Percentiles rank a stretch among this genome's conserved stretches.
phyloP scores from a whole-genome alignment of 1,140 invertebrate genomes.

The Rhopalosiphum padi region DNA sequence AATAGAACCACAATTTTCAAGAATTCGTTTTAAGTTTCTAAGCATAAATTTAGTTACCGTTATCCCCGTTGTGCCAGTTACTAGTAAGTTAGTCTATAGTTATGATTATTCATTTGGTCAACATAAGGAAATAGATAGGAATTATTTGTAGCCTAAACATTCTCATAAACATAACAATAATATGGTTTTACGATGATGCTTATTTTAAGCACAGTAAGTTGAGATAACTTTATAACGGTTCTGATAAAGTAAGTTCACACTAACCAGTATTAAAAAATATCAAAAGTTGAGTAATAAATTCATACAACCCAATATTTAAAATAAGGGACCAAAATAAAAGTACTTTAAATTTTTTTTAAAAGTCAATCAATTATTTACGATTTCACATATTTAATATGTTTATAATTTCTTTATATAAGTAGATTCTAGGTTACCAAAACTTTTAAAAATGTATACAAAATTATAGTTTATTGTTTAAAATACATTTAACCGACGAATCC shows the following conservation, averaged over 20 bases:
- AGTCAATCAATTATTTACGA: too few relatives aligned
- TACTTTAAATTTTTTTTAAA: too few relatives aligned
- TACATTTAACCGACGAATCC: too few relatives aligned
- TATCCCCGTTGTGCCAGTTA: neutral
- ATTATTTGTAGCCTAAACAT: neutral
- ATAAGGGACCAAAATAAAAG: too few relatives aligned
- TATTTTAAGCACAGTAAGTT: neutral
- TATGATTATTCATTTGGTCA: neutral
- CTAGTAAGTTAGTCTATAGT: neutral
- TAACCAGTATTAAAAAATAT: too few relatives aligned
- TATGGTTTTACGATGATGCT: neutral
- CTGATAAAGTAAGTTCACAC: neutral
- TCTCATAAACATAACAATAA: neutral
- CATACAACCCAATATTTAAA: too few relatives aligned
- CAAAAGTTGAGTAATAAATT: too few relatives aligned
- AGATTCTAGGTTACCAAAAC: too few relatives aligned
- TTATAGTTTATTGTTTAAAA: too few relatives aligned
- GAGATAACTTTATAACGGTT: neutral
- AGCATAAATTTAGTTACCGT: neutral
- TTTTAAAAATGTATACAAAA: too few relatives aligned
- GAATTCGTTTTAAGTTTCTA: neutral
- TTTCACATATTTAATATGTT: too few relatives aligned
- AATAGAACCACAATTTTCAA: neutral
- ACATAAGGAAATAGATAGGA: neutral
- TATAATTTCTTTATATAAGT: too few relatives aligned